These are phyloP conservation scores for Synodontis membranacea DNA, from an alignment of 2,113 vertebrate species.

Conservation along the genomic window DNA sequence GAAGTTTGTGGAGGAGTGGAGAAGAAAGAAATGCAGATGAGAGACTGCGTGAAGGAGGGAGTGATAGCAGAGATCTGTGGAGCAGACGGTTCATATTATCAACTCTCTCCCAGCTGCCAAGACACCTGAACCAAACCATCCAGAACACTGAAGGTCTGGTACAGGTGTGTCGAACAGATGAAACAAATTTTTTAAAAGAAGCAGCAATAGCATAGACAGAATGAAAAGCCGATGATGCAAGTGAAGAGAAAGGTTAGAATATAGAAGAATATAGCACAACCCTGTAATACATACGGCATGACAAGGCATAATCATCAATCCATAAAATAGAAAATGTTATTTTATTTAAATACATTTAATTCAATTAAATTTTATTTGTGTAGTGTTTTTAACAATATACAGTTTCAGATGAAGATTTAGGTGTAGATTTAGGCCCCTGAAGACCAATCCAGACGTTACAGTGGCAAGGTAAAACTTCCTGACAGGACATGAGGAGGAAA, in stretches of 20 bases:
- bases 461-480: background rate
- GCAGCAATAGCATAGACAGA: background rate
- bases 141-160: background rate
- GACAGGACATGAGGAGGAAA: background rate
- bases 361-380: background rate
- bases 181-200: slow-evolving; percentile 8
- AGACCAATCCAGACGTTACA: background rate
- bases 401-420: too few species aligned
- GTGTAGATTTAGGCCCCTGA: background rate
- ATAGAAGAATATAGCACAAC: background rate
- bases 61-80: slow-evolving; percentile 4
- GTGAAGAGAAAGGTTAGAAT: background rate
- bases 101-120: background rate
- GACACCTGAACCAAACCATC: background rate
- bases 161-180: slow-evolving; percentile 14
- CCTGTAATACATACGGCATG: background rate
- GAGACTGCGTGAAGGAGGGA: slow-evolving; percentile 5
- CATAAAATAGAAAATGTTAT: background rate
- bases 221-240: background rate
- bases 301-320: background rate
- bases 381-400: too few species aligned
- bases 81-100: slow-evolving; percentile 8
- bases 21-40: slow-evolving; percentile 21
- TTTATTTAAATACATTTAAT: background rate
- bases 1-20: slow-evolving; percentile 9